Percentiles rank a stretch among this genome's conserved stretches.
phyloP scores from a whole-genome alignment of 2,888 invertebrate species.

The Synergus laeviventris region DNA sequence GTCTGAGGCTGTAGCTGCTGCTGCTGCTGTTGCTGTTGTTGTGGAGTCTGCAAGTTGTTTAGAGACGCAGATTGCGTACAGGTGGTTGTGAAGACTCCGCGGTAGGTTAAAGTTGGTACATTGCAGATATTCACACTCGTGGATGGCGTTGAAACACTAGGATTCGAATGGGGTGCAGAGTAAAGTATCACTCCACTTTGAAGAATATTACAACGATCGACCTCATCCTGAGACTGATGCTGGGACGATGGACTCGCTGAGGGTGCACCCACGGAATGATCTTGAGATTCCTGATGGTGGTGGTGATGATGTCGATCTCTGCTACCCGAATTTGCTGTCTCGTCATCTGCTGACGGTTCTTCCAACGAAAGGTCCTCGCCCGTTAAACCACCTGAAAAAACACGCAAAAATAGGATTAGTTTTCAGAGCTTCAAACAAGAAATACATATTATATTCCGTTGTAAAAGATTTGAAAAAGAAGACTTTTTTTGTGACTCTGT shows the following conservation, averaged over 20 bases:
- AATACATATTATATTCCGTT: too few species aligned
- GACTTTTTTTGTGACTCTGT: conserved; percentile 2
- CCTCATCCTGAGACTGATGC: conserved; percentile 68
- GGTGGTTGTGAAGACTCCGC: conserved; percentile 86
- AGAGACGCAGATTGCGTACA: conserved; percentile 82
- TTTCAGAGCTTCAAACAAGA: too few species aligned
- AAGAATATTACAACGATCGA: conserved; percentile 70
- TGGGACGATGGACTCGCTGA: conserved; percentile 68
- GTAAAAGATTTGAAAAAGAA: neutral
- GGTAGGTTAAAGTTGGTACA: conserved; percentile 78
- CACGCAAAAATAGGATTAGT: neutral
- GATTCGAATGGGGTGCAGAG: conserved; percentile 68
- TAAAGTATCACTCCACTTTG: conserved; percentile 73
- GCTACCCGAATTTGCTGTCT: conserved; percentile 65
- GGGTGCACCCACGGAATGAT: conserved; percentile 58
- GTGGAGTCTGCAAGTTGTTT: conserved; percentile 78
- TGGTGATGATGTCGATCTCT: conserved; percentile 77
- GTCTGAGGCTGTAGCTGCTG: conserved; percentile 70
- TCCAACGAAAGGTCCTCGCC: conserved; percentile 88
- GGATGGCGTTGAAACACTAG: conserved; percentile 61
- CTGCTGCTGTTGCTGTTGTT: conserved; percentile 76
- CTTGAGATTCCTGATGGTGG: conserved; percentile 73
- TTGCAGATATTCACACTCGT: conserved; percentile 76
- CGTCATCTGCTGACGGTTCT: conserved; percentile 76
- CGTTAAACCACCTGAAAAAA: conserved; percentile 85